phyloP scores from a whole-genome alignment of 2,113 vertebrate genomes.

The Spea multiplicata region DNA sequence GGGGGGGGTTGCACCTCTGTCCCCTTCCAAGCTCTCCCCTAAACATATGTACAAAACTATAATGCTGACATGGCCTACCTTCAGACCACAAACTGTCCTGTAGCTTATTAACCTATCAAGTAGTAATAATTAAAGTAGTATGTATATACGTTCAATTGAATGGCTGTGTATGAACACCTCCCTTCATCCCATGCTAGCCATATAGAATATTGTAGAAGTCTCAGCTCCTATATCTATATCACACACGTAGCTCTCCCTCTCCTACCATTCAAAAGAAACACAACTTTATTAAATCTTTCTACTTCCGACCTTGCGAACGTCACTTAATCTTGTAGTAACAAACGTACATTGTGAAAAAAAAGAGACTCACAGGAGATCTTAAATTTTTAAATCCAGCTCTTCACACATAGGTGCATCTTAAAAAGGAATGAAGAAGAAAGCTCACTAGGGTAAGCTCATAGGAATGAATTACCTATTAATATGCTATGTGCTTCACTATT shows the following conservation, averaged over 20 bases:
- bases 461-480: background rate
- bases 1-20: no score
- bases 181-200: no score
- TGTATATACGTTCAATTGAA: no score
- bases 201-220: no score
- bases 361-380: background rate
- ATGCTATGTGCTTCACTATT: background rate
- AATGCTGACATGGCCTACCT: no score
- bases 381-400: background rate
- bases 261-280: background rate
- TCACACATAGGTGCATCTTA: background rate
- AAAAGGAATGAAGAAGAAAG: background rate
- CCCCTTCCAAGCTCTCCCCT: no score
- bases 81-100: no score
- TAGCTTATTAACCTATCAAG: no score
- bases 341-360: background rate
- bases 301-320: background rate
- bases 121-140: no score
- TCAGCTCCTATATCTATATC: no score
- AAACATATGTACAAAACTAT: no score
- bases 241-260: background rate
- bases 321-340: background rate
- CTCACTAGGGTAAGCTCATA: background rate
- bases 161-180: no score
- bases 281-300: background rate